Base-by-base conservation (phyloP, 2,113 vertebrate species). In the Proterorhinus semilunaris region DNA sequence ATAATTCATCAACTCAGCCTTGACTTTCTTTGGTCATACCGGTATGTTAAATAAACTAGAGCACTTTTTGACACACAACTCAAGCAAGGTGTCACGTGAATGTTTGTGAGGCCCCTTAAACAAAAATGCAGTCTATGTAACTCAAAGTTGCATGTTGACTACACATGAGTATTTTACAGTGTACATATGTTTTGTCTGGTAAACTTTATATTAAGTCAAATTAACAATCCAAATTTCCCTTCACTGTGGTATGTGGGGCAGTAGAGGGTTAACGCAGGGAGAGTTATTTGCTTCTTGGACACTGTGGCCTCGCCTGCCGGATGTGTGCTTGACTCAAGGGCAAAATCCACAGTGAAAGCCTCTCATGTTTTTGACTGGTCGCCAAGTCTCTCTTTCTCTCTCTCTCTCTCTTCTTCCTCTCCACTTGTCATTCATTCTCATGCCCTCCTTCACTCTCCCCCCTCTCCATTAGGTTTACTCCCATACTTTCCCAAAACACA, bases 241-340 rank as follows among this genome's bases (percentile, higher is more conserved):
- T 76, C 57, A 55, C 80, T 59, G 63, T 46, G 73, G 52, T 12
- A 17, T 67, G 69, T 13, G 63, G 76, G 85, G 54, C 81, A 82
- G 74, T 48, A 79, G 70, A 75, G 83, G 84, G 86, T 89, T 89
- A 88, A 86, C 81, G 80, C 80, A 62, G 16, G 54, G 76, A 54
- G 72, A 89, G 86, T 75, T 83, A 79, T 89, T 89, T 77, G 71
- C 66, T 85, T 81, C 82, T 87, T 87, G 85, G 85, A 87, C 87
- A 84, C 71, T 68, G 84, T 84, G 87, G 88, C 88, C 84, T 89
- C 81, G 87, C 74, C 82, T 85, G 88, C 85, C 88, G 84, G 86
- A 90, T 89, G 81, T 75, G 71, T 84, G 89, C 86, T 90, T 88
- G 85, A 90, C 87, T 90, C 89, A 79, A 89, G 88, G 87, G 88